A percentile compares a stretch with the other conserved stretches of the same genome.
Conservation (phyloP, 2,113 vertebrate species). For the Onychorhynchus coronatus region DNA sequence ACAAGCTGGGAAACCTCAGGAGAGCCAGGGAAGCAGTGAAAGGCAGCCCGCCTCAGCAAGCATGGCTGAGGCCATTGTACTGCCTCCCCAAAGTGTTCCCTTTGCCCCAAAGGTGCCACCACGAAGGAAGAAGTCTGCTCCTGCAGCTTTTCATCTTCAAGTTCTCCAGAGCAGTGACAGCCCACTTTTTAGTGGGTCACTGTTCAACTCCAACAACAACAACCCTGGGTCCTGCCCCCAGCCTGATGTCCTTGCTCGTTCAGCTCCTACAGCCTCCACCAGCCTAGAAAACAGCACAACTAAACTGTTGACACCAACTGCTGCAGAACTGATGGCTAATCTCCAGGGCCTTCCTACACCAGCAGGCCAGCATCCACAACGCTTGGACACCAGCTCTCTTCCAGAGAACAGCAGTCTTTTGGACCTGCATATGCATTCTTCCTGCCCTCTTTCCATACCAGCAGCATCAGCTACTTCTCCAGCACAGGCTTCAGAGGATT, state of each 20-base stretch:
- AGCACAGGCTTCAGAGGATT: background rate
- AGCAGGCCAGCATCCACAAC: background rate
- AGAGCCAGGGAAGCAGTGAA: background rate
- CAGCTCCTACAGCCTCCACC: background rate
- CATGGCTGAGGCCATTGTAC: background rate
- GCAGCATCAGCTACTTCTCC: background rate
- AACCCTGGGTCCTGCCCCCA: background rate
- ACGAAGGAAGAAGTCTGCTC: constrained; percentile 77
- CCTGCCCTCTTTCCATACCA: background rate
- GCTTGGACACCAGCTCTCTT: background rate
- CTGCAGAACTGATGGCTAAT: background rate
- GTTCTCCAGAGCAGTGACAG: constrained; percentile 59
- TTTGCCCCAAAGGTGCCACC: constrained; percentile 74
- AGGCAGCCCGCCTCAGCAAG: background rate
- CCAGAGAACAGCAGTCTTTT: background rate
- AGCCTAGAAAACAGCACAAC: background rate
- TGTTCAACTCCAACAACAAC: background rate
- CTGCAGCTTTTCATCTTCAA: constrained; percentile 73
- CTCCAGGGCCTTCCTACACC: constrained; percentile 4
- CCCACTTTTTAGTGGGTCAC: constrained; percentile 9
- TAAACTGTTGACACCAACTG: background rate
- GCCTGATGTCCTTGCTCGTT: background rate
- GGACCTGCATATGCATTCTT: background rate
- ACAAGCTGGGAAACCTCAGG: constrained; percentile 40
- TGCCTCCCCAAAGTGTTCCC: background rate